Evolutionary conservation across 2,888 invertebrate species (phyloP), one percentile per base, ranked within the genome.

Genomic region (Meta bourneti): DNA sequence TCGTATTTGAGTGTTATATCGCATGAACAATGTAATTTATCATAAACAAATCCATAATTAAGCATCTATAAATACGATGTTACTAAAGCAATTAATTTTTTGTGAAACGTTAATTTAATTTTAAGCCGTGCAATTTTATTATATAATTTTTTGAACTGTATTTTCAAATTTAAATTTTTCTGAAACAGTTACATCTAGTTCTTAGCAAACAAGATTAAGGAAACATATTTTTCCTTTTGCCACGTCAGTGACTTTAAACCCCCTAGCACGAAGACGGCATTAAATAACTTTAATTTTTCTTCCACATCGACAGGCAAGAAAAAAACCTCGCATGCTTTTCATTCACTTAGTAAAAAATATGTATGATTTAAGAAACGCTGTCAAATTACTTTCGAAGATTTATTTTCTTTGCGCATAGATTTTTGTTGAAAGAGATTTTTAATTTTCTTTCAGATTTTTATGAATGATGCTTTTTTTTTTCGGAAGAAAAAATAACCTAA

Each of bases 371-470:
- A 52, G 70, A 61, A 13, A 6, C 4, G 13, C 51, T 82, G 74
- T 70, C 16, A 69, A 71, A 86, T 78, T 78, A 78, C 78, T 86
- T 86, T 70, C 69, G 86, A 86, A 86, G 86, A 86, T 86, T 86
- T 78, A 86, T 86, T 86, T 79, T 86, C 71, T 19, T 52, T 54
- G 69, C 20, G 13, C 61, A 51, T 79, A 16, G 49, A 51, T 19
- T 8, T 61, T 16, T 16, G 61, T 61, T 9, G 61, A 61, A 61
- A 61, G 9, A 16, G 61, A 61, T 61, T 61, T 61, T 61, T 61
- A 61, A 16, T 16, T 61, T 34, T 34, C 34, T 61, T 8, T 61
- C 5, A 61, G 16, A 61, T 61, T 61, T 61, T 61, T 61, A 61
- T 61, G 61, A 61, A 16, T 61, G 61, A 61, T 61, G 61, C 16